phyloP scores from a whole-genome alignment of 2,888 invertebrate species.

The Phragmatobia fuliginosa region DNA sequence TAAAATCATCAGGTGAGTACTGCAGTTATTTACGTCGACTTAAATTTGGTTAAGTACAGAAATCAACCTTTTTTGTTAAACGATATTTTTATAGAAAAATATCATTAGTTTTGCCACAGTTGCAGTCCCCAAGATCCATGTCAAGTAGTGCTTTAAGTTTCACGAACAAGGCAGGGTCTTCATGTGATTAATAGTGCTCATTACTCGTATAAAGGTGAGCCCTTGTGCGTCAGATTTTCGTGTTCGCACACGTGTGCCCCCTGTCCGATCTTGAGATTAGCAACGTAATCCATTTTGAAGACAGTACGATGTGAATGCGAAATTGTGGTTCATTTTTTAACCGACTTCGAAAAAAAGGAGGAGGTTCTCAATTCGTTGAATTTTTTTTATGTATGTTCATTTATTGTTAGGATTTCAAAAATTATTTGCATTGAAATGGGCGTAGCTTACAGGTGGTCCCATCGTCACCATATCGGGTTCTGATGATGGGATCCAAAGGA shows the following conservation, averaged over 20 bases:
- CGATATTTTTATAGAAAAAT: slow-evolving; percentile 25
- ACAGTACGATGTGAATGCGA: slow-evolving; percentile 12
- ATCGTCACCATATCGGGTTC: no score
- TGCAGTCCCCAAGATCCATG: slow-evolving; percentile 66
- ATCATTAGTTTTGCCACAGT: slow-evolving; percentile 80
- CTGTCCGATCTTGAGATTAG: slow-evolving; percentile 47
- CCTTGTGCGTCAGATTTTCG: slow-evolving; percentile 71
- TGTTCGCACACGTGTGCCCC: slow-evolving; percentile 59
- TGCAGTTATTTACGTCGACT: not conserved
- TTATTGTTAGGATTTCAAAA: no score
- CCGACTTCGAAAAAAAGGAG: no score
- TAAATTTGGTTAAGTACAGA: not conserved
- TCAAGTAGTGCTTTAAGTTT: slow-evolving; percentile 66
- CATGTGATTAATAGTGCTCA: slow-evolving; percentile 78
- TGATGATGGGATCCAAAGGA: no score
- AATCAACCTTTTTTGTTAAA: not conserved
- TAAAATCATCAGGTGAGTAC: not conserved
- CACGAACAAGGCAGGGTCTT: slow-evolving; percentile 45
- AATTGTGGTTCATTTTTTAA: no score
- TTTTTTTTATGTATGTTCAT: no score
- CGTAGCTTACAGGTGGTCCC: no score
- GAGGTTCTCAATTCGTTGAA: no score
- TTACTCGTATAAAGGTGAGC: slow-evolving; percentile 69
- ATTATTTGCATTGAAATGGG: no score
- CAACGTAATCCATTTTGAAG: slow-evolving; percentile 34